Evolutionary conservation across 2,888 invertebrate species (phyloP).

Genomic region (Steinernema carpocapsae): DNA sequence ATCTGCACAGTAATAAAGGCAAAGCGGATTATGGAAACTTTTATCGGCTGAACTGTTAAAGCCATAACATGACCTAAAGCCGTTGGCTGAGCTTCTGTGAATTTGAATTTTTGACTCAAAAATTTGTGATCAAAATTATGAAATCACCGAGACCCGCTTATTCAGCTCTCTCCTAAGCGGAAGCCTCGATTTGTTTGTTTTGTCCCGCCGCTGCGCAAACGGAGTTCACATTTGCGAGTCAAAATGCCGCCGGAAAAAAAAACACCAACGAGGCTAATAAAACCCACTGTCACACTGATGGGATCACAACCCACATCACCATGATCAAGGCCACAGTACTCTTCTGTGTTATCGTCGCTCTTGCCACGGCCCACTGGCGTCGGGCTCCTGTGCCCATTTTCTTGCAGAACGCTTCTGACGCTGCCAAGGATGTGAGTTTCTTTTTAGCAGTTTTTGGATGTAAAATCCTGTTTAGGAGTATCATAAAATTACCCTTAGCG

Average conservation of each 20-base stretch:
- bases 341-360: neutral
- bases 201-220: neutral
- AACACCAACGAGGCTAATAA: neutral
- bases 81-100: too few relatives aligned
- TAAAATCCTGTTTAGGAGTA: neutral
- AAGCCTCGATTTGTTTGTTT: neutral
- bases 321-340: conserved; percentile 24
- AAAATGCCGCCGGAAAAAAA: neutral
- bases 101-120: too few relatives aligned
- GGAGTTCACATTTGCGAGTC: neutral
- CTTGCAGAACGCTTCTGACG: conserved; percentile 14
- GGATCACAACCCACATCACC: neutral
- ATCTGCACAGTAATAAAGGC: too few relatives aligned
- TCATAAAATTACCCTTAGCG: neutral
- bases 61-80: too few relatives aligned
- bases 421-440: conserved; percentile 9
- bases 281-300: neutral
- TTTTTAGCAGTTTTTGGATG: neutral
- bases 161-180: neutral
- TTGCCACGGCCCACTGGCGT: conserved; percentile 6
- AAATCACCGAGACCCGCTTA: neutral
- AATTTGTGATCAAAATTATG: too few relatives aligned
- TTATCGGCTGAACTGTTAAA: too few relatives aligned
- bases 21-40: too few relatives aligned
- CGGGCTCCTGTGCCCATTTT: conserved; percentile 12